Evolutionary conservation across 2,888 invertebrate species (phyloP).

Genomic region (Phania funesta): DNA sequence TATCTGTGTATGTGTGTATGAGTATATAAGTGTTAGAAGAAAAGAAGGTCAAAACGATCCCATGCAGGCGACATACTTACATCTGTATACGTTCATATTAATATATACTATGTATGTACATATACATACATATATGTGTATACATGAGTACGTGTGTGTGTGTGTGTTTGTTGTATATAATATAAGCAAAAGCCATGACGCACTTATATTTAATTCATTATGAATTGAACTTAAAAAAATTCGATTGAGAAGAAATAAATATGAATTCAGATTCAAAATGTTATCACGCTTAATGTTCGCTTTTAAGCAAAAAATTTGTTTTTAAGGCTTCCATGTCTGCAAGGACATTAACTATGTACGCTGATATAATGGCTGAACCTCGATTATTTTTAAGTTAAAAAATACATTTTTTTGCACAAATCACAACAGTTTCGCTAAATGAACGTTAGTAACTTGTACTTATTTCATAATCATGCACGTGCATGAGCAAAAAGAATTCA

Average conservation of each 20-base stretch:
- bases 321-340: too few relatives aligned
- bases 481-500: too few relatives aligned
- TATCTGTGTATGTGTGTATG: background rate
- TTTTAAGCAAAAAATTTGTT: too few relatives aligned
- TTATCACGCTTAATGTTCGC: too few relatives aligned
- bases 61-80: conserved; percentile 16
- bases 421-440: too few relatives aligned
- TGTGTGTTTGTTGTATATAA: background rate
- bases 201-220: conserved; percentile 58
- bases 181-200: conserved; percentile 35
- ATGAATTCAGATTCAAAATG: too few relatives aligned
- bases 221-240: background rate
- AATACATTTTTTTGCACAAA: too few relatives aligned
- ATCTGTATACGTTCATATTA: background rate
- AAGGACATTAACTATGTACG: too few relatives aligned
- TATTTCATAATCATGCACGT: too few relatives aligned
- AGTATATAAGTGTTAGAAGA: background rate
- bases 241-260: background rate
- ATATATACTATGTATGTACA: background rate
- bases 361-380: too few relatives aligned
- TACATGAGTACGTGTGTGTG: background rate
- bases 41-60: conserved; percentile 21
- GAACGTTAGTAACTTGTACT: too few relatives aligned
- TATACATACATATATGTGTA: conserved; percentile 12
- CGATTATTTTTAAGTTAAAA: too few relatives aligned